A percentile compares a stretch with the other conserved stretches of the same genome.
Conservation (phyloP, 2,888 invertebrate genomes). For the Cylloceria caligata region DNA sequence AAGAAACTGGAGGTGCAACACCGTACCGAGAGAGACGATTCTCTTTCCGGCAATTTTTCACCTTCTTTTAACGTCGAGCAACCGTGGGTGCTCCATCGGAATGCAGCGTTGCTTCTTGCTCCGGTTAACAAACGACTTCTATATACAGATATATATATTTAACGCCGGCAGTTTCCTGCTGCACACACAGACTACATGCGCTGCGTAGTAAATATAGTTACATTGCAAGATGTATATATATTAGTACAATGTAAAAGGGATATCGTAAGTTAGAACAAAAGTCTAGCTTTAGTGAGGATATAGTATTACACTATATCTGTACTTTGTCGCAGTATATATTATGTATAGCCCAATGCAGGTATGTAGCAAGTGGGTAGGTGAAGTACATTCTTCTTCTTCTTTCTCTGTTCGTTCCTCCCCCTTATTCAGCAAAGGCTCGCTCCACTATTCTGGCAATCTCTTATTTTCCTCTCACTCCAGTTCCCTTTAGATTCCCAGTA, state of each 20-base stretch:
- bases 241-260: conserved; percentile 30
- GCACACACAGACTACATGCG: neutral
- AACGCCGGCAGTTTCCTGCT: neutral
- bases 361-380: conserved; percentile 52
- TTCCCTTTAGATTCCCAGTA: conserved; percentile 40
- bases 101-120: conserved; percentile 12
- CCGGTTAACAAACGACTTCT: conserved; percentile 26
- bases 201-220: neutral
- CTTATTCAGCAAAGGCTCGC: conserved; percentile 49
- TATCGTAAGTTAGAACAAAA: conserved; percentile 37
- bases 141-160: conserved; percentile 18
- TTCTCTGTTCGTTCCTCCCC: conserved; percentile 36
- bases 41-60: conserved; percentile 48
- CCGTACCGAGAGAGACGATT: conserved; percentile 15
- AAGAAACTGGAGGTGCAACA: conserved; percentile 17
- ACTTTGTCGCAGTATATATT: conserved; percentile 17
- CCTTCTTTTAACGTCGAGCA: conserved; percentile 45
- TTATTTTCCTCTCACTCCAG: conserved; percentile 47
- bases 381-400: conserved; percentile 48
- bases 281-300: conserved; percentile 24
- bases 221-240: conserved; percentile 27
- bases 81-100: conserved; percentile 34
- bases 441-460: conserved; percentile 61
- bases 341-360: conserved; percentile 41
- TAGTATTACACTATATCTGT: conserved; percentile 20